phyloP scores from a whole-genome alignment of 2,888 invertebrate species.

The Andrena bicolor region DNA sequence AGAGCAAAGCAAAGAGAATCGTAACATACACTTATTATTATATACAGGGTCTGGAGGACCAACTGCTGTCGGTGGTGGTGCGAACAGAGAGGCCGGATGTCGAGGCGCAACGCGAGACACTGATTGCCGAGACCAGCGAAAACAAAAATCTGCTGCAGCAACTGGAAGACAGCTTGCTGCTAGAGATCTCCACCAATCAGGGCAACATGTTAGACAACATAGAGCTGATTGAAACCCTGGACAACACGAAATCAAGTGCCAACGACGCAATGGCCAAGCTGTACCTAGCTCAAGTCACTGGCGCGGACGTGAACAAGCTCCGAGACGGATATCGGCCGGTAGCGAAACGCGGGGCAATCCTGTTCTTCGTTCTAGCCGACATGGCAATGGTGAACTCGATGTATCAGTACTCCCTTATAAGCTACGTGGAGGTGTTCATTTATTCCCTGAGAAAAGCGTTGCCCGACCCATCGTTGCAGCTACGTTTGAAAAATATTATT shows the following conservation, averaged over 20 bases:
- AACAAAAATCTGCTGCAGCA: slow-evolving; percentile 94
- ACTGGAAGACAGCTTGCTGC: slow-evolving; percentile 93
- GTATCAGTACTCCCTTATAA: slow-evolving; percentile 96
- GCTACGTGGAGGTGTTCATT: slow-evolving; percentile 94
- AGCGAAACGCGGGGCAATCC: slow-evolving; percentile 94
- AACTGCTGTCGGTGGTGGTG: slow-evolving; percentile 95
- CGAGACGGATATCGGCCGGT: slow-evolving; percentile 94
- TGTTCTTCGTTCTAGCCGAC: slow-evolving; percentile 96
- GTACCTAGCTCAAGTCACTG: slow-evolving; percentile 91
- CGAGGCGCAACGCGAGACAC: slow-evolving; percentile 93
- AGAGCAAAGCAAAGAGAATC: not conserved
- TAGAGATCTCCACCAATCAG: slow-evolving; percentile 93
- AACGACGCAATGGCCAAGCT: slow-evolving; percentile 92
- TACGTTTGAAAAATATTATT: slow-evolving; percentile 93
- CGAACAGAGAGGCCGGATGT: slow-evolving; percentile 94
- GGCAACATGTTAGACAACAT: slow-evolving; percentile 97
- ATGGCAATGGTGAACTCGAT: slow-evolving; percentile 95
- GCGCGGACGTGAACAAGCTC: slow-evolving; percentile 92
- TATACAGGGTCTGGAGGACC: slow-evolving; percentile 93
- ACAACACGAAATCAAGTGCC: slow-evolving; percentile 95
- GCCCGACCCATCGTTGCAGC: slow-evolving; percentile 91
- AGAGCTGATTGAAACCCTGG: slow-evolving; percentile 93
- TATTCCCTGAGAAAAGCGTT: slow-evolving; percentile 93
- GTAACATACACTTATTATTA: not conserved
- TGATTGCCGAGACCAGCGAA: slow-evolving; percentile 94